Percentiles rank a stretch among this genome's conserved stretches.
Conservation (phyloP, 2,113 vertebrate species). For the Numida meleagris region DNA sequence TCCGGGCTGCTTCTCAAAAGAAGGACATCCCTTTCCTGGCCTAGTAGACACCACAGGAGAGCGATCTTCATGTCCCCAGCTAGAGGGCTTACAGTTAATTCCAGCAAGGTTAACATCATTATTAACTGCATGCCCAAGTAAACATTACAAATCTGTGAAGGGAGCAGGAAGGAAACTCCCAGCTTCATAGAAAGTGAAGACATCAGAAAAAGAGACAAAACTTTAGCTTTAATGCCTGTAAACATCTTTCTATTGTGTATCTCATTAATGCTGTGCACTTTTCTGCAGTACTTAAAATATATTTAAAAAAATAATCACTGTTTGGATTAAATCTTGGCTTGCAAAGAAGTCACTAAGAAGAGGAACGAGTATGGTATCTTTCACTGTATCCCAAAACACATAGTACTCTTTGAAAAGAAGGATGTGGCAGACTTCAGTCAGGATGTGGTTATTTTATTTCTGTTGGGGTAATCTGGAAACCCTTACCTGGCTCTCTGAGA, state of each 20-base stretch:
- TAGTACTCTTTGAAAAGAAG: background rate
- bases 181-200: background rate
- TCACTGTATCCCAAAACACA: background rate
- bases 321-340: slow-evolving; percentile 29
- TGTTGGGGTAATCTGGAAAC: background rate
- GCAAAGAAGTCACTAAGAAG: background rate
- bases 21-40: background rate
- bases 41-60: background rate
- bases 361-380: background rate
- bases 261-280: background rate
- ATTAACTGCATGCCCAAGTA: background rate
- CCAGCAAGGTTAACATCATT: background rate
- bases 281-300: background rate
- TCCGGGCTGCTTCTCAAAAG: background rate
- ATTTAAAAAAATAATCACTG: background rate
- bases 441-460: background rate
- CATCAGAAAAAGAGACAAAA: background rate
- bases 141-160: background rate
- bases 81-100: background rate
- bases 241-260: background rate
- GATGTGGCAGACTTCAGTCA: background rate
- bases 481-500: background rate
- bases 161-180: background rate
- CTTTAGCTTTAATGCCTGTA: background rate
- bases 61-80: background rate